A percentile compares a stretch with the other conserved stretches of the same genome.
These are phyloP conservation scores for Mimumesa dahlbomi DNA, from an alignment of 2,888 invertebrate species.

Conservation along the genomic window DNA sequence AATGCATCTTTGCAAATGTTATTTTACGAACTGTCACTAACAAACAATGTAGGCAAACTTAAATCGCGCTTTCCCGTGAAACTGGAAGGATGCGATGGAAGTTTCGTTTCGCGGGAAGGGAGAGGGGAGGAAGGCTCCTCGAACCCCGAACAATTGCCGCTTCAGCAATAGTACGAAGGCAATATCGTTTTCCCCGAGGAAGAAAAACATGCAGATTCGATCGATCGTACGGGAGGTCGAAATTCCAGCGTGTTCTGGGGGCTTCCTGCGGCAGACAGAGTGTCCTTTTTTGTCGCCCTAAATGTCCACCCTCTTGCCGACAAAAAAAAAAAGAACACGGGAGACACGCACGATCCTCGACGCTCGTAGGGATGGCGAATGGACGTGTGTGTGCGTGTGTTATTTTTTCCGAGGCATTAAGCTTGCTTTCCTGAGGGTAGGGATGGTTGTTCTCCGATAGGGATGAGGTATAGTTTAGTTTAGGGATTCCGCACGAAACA, in stretches of 20 bases:
- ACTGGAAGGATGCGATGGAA: conserved; percentile 36
- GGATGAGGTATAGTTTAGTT: conserved; percentile 74
- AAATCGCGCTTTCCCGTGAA: conserved; percentile 39
- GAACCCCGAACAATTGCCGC: conserved; percentile 54
- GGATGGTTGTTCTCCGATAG: conserved; percentile 68
- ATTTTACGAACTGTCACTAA: conserved; percentile 41
- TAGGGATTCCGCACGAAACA: conserved; percentile 72
- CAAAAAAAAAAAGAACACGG: conserved; percentile 69
- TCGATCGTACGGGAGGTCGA: conserved; percentile 63
- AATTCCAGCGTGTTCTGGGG: conserved; percentile 63
- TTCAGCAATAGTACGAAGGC: conserved; percentile 50
- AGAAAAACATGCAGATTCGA: conserved; percentile 71
- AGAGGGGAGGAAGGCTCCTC: conserved; percentile 17
- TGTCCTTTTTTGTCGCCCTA: conserved; percentile 73
- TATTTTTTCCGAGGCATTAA: conserved; percentile 80
- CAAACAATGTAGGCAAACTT: conserved; percentile 48
- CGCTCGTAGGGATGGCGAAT: conserved; percentile 30
- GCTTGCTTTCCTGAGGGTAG: conserved; percentile 73
- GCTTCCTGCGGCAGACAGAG: conserved; percentile 69
- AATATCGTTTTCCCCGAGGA: conserved; percentile 60
- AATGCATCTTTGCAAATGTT: conserved; percentile 11
- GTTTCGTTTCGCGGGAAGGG: conserved; percentile 28
- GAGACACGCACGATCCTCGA: conserved; percentile 60
- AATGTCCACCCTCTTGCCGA: conserved; percentile 75
- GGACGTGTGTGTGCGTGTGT: conserved; percentile 70